These are phyloP conservation scores for Elegia similella DNA, from an alignment of 2,888 invertebrate species.

Conservation along the genomic window DNA sequence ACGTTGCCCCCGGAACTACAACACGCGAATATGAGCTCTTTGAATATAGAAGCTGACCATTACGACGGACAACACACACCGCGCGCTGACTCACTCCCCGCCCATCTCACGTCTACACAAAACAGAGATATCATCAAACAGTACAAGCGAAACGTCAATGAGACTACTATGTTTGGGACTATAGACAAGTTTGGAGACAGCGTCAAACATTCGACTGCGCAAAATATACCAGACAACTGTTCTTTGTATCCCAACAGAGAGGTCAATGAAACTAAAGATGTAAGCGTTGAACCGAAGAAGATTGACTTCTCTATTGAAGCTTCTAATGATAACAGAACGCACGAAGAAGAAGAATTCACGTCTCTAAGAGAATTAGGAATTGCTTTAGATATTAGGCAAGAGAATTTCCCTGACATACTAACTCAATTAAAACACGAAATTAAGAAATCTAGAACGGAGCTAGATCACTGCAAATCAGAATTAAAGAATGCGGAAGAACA, in stretches of 20 bases:
- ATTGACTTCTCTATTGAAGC: slow-evolving; percentile 70
- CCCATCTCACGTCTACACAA: slow-evolving; percentile 67
- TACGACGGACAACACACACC: slow-evolving; percentile 56
- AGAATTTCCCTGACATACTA: slow-evolving; percentile 70
- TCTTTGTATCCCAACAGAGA: slow-evolving; percentile 76
- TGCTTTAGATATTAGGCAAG: slow-evolving; percentile 65
- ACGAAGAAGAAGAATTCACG: slow-evolving; percentile 66
- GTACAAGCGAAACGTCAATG: slow-evolving; percentile 71
- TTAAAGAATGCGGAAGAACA: slow-evolving; percentile 79
- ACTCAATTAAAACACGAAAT: slow-evolving; percentile 77
- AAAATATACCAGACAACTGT: slow-evolving; percentile 68
- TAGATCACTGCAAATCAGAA: slow-evolving; percentile 78
- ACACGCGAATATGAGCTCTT: slow-evolving; percentile 61
- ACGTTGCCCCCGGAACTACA: slow-evolving; percentile 62
- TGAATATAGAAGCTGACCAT: slow-evolving; percentile 60
- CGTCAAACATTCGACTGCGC: slow-evolving; percentile 50
- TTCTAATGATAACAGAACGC: slow-evolving; percentile 55
- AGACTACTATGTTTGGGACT: slow-evolving; percentile 64
- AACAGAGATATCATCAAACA: slow-evolving; percentile 50
- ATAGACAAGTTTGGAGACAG: slow-evolving; percentile 43
- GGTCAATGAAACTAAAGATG: slow-evolving; percentile 57
- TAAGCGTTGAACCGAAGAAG: slow-evolving; percentile 70
- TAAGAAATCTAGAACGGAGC: slow-evolving; percentile 75
- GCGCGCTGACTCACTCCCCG: slow-evolving; percentile 65
- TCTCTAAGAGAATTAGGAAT: slow-evolving; percentile 80